Evolutionary conservation across 2,888 invertebrate genomes (phyloP), one percentile per base, ranked within the genome.

Genomic region (Sphaeridia pumilis): DNA sequence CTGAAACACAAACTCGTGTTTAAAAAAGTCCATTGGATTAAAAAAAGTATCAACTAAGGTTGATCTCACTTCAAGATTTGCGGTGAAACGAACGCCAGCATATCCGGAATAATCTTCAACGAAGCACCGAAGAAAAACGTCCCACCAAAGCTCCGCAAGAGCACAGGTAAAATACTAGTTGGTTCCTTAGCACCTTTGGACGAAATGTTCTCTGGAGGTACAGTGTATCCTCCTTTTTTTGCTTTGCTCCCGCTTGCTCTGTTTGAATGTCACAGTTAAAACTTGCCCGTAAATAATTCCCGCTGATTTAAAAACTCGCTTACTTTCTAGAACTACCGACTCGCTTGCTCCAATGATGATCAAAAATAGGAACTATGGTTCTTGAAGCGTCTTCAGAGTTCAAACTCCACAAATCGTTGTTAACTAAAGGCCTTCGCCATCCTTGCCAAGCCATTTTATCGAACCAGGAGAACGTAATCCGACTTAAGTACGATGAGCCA

Each of bases 401-500:
- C 70, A 97, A 77, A 42, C 84, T 81, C 93, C 94, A 97, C 14
- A 97, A 73, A 71, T 97, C 92, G 43, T 77, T 74, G 57, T 80
- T 78, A 59, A 82, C 85, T 57, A 97, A 72, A 14, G 89, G 85
- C 63, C 83, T 81, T 54, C 80, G 80, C 72, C 86, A 94, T 22
- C 94, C 94, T 49, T 78, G 80, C 74, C 87, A 80, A 1, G 89
- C 84, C 68, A 93, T 73, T 0, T 78, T 70, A 71, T 90, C 88
- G 71, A 93, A 93, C 95, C 95, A 97, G 65, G 84, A 79, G 71
- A 88, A 94, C 2, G 86, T 78, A 24, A 93, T 74, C 52, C 83
- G 80, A 21, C 89, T 89, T 5, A 90, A 78, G 71, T 89, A 94
- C 50, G 92, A 88, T 25, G 89, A 80, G 22, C 77, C 74, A 56